A percentile compares a stretch with the other conserved stretches of the same genome.
These are phyloP conservation scores for Zele albiditarsus DNA, from an alignment of 2,888 invertebrate genomes.

Conservation along the genomic window DNA sequence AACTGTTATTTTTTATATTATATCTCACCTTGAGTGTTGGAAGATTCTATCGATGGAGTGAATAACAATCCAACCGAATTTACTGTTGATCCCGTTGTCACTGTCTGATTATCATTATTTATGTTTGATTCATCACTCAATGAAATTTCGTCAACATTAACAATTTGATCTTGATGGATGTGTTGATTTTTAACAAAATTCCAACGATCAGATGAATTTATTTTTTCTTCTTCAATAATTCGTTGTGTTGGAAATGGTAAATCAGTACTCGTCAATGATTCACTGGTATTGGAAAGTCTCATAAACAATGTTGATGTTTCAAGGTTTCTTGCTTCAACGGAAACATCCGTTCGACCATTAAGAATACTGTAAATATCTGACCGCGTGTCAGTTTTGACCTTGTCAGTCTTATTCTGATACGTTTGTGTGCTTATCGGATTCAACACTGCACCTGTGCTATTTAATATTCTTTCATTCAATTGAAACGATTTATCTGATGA, in stretches of 20 bases:
- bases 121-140: not conserved
- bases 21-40: not conserved
- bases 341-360: slow-evolving; percentile 21
- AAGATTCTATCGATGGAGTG: not conserved
- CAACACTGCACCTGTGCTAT: not conserved
- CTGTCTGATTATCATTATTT: not conserved
- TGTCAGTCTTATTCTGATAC: slow-evolving; percentile 15
- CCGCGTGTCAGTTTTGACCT: slow-evolving; percentile 19
- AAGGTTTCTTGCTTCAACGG: not conserved
- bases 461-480: not conserved
- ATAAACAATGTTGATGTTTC: slow-evolving; percentile 35
- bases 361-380: slow-evolving; percentile 44
- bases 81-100: not conserved
- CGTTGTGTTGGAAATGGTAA: not conserved
- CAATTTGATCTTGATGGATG: not conserved
- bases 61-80: not conserved
- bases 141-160: not conserved
- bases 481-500: not conserved
- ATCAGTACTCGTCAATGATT: not conserved
- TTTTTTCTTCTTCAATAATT: not conserved
- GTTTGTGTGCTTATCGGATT: slow-evolving; percentile 15
- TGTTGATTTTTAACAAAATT: not conserved
- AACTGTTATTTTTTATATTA: not conserved
- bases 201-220: not conserved
- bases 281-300: slow-evolving; percentile 29